These are phyloP conservation scores for Sinocyclocheilus maitianheensis DNA, from an alignment of 2,113 vertebrate species.

Conservation along the genomic window DNA sequence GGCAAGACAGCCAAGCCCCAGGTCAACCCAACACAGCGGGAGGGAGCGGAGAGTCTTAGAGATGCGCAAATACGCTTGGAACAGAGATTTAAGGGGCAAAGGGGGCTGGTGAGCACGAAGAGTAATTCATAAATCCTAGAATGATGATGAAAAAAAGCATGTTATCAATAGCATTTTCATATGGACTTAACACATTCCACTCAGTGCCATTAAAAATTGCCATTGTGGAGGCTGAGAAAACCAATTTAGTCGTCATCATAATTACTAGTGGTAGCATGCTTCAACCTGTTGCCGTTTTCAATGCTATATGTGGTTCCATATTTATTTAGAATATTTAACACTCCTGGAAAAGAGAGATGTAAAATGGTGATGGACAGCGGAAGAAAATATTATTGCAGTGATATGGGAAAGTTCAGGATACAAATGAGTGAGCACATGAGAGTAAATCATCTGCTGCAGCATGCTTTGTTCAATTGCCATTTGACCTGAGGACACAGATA, in stretches of 20 bases:
- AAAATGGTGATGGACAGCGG: conserved; percentile 55
- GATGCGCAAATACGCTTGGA: conserved; percentile 25
- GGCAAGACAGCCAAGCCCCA: conserved; percentile 69
- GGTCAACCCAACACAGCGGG: conserved; percentile 63
- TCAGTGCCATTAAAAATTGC: neutral
- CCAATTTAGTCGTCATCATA: neutral
- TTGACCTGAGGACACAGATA: conserved; percentile 70
- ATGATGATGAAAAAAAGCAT: neutral
- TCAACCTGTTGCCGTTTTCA: neutral
- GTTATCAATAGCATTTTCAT: conserved; percentile 45
- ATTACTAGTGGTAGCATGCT: conserved; percentile 1
- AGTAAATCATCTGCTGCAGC: conserved; percentile 65
- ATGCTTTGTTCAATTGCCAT: conserved; percentile 58
- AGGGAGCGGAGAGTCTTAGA: conserved; percentile 49
- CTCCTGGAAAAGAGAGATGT: conserved; percentile 45
- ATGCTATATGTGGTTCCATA: neutral
- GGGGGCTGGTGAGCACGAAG: neutral
- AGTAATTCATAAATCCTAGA: conserved; percentile 1
- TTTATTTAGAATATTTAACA: neutral
- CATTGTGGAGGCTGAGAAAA: neutral
- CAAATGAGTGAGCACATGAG: conserved; percentile 48
- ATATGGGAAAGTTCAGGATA: conserved; percentile 35
- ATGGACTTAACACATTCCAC: conserved; percentile 45
- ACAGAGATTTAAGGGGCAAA: conserved; percentile 23
- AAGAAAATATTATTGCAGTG: conserved; percentile 48